Evolutionary conservation across 2,113 vertebrate genomes (phyloP).

Genomic region (Turdus rufiventris): DNA sequence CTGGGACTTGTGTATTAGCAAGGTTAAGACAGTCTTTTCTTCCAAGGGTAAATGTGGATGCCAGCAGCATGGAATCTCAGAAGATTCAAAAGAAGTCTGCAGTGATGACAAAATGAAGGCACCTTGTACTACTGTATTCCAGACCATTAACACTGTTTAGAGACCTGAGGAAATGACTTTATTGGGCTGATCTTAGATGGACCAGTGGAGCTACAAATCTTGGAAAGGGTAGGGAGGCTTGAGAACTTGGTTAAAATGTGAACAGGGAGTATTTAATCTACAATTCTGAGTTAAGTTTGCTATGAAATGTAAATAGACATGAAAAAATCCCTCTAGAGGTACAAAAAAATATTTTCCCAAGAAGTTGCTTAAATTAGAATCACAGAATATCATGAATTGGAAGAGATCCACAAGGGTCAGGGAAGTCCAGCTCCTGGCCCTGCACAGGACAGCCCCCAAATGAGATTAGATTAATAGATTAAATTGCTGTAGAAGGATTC

Average conservation of each 20-base stretch:
- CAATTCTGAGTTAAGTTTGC: background rate
- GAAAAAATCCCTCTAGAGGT: background rate
- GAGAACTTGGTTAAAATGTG: background rate
- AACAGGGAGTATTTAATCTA: background rate
- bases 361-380: background rate
- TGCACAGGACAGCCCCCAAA: background rate
- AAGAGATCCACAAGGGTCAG: background rate
- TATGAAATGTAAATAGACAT: background rate
- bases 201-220: background rate
- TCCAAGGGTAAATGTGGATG: constrained; percentile 34
- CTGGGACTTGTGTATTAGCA: constrained; percentile 22
- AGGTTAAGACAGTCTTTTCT: constrained; percentile 35
- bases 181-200: background rate
- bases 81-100: constrained; percentile 1
- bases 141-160: background rate
- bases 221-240: background rate
- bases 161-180: background rate
- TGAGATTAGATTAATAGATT: background rate
- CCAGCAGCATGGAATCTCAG: background rate
- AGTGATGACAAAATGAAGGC: background rate
- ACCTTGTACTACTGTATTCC: background rate
- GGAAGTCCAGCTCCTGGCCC: background rate
- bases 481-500: background rate
- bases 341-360: background rate
- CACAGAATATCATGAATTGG: rapidly evolving